Conservation (phyloP, 2,113 vertebrate species). For the Pteruthius melanotis region DNA sequence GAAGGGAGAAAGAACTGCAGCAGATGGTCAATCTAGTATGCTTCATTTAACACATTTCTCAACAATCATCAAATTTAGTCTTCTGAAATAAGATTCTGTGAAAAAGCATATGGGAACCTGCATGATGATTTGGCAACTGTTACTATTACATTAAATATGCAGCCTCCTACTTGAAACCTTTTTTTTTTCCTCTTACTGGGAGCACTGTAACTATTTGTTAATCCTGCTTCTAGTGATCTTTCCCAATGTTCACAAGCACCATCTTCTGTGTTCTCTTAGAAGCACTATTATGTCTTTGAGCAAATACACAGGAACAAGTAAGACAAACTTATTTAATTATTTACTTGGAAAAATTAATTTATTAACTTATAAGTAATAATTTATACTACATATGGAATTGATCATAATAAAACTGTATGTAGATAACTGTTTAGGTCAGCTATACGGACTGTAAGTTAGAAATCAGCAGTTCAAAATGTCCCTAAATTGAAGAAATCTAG, state of each 20-base stretch:
- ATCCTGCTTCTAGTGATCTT: not conserved
- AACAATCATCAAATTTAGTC: not conserved
- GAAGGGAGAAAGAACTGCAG: not conserved
- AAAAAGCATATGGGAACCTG: not conserved
- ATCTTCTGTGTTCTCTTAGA: not conserved
- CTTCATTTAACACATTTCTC: constrained; percentile 24
- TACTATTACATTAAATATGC: not conserved
- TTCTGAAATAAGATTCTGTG: not conserved
- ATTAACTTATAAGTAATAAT: not conserved
- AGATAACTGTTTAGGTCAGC: not conserved
- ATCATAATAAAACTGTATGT: not conserved
- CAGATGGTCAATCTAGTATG: constrained; percentile 10
- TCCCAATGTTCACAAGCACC: not conserved
- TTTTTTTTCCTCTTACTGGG: not conserved
- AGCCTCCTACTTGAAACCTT: not conserved
- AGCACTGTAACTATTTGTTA: not conserved
- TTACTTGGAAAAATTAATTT: not conserved
- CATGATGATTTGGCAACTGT: not conserved
- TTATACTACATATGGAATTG: not conserved
- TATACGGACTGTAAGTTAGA: not conserved
- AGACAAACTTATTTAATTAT: not conserved
- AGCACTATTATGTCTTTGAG: not conserved
- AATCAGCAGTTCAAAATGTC: not conserved
- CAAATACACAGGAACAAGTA: not conserved
- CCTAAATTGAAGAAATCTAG: not conserved